A percentile compares a stretch with the other conserved stretches of the same genome.
Evolutionary conservation across 1,140 invertebrate species (phyloP).

Genomic region (Drosophila orena): DNA sequence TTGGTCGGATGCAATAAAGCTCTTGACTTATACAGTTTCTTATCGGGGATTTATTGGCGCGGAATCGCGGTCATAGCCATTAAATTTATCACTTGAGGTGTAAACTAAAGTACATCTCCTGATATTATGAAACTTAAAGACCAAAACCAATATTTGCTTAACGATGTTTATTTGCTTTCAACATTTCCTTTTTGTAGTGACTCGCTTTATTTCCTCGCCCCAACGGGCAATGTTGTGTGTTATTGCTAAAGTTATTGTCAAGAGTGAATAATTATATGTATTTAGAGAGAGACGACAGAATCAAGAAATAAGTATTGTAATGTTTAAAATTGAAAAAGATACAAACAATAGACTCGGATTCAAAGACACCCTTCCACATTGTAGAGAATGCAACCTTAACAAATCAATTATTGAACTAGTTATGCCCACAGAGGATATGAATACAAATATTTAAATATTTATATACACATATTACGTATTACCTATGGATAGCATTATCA

Average conservation of each 20-base stretch:
- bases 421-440: conserved; percentile 54
- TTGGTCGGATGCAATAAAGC: conserved; percentile 24
- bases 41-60: conserved; percentile 36
- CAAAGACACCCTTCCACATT: conserved; percentile 45
- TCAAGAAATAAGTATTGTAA: conserved; percentile 26
- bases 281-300: conserved; percentile 9
- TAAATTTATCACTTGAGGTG: conserved; percentile 24
- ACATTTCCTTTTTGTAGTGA: conserved; percentile 10
- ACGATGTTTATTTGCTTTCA: background rate
- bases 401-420: conserved; percentile 60
- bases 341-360: conserved; percentile 47
- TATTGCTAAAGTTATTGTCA: conserved; percentile 62
- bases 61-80: conserved; percentile 32
- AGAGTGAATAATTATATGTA: conserved; percentile 26
- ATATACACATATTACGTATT: conserved; percentile 44
- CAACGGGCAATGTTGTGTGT: conserved; percentile 58
- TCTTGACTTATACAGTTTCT: conserved; percentile 14
- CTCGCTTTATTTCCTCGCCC: conserved; percentile 11
- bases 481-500: conserved; percentile 66
- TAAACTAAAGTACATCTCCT: conserved; percentile 8
- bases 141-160: conserved; percentile 1
- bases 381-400: conserved; percentile 48
- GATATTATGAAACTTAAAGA: conserved; percentile 22
- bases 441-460: conserved; percentile 49
- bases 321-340: conserved; percentile 27